These are phyloP conservation scores for Electrophaes corylata DNA, from an alignment of 2,888 invertebrate genomes.

Conservation along the genomic window DNA sequence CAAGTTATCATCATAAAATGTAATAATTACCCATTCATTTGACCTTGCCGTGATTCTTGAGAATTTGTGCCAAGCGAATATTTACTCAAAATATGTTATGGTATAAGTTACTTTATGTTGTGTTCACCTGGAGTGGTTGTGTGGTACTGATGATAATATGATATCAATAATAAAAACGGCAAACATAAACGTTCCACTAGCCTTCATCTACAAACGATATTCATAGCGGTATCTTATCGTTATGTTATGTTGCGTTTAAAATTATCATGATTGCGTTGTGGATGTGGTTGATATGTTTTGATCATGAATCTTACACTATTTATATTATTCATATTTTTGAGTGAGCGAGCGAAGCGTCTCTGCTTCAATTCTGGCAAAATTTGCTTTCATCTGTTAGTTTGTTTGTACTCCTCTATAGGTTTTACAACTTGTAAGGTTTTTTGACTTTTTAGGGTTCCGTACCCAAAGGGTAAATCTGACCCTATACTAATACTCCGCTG, in stretches of 20 bases:
- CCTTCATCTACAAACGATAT: slow-evolving; percentile 44
- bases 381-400: too few relatives aligned
- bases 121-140: slow-evolving; percentile 18
- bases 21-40: slow-evolving; percentile 57
- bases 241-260: slow-evolving; percentile 43
- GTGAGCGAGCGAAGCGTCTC: too few relatives aligned
- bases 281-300: slow-evolving; percentile 7
- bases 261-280: slow-evolving; percentile 38
- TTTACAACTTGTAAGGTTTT: too few relatives aligned
- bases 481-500: too few relatives aligned
- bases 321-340: too few relatives aligned
- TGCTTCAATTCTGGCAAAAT: too few relatives aligned
- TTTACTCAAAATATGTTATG: slow-evolving; percentile 24
- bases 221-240: slow-evolving; percentile 51
- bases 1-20: slow-evolving; percentile 60
- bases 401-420: too few relatives aligned
- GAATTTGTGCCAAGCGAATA: slow-evolving; percentile 36
- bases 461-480: too few relatives aligned
- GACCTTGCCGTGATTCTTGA: slow-evolving; percentile 48
- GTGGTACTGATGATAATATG: slow-evolving; percentile 44
- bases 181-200: slow-evolving; percentile 44
- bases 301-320: not conserved
- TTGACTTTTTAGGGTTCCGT: too few relatives aligned
- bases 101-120: slow-evolving; percentile 34
- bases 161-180: slow-evolving; percentile 49